These are phyloP conservation scores for Alligator mississippiensis DNA, from an alignment of 2,113 vertebrate genomes.

Conservation along the genomic window DNA sequence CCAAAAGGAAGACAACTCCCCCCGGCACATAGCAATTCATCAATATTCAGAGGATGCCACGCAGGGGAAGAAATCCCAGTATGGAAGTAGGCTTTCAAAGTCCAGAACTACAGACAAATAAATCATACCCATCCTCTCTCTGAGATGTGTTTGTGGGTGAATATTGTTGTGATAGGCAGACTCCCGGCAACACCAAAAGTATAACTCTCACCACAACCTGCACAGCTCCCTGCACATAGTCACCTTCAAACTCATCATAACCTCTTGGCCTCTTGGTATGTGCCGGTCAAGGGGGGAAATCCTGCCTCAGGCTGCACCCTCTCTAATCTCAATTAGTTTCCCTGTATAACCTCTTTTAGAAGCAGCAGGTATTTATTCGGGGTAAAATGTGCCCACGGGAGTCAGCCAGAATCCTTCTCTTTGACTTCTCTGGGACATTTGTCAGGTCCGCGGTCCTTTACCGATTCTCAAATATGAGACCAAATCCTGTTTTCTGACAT, in stretches of 20 bases:
- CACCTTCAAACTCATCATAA: too few relatives aligned
- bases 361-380: neutral
- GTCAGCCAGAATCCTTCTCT: neutral
- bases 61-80: neutral
- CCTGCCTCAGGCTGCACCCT: neutral
- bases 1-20: neutral
- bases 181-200: neutral
- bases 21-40: neutral
- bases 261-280: neutral
- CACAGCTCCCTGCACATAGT: neutral
- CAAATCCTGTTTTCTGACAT: neutral
- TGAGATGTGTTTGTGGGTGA: neutral
- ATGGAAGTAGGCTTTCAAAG: neutral
- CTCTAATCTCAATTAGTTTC: neutral
- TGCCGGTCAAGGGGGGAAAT: neutral
- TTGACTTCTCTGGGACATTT: rapidly evolving
- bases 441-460: rapidly evolving
- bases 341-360: neutral
- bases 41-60: neutral
- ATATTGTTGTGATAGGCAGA: neutral
- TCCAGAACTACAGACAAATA: neutral
- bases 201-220: neutral
- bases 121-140: neutral
- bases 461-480: rapidly evolving
- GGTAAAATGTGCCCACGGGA: rapidly evolving